Evolutionary conservation across 2,888 invertebrate species (phyloP).

Genomic region (Xestia ashworthii): DNA sequence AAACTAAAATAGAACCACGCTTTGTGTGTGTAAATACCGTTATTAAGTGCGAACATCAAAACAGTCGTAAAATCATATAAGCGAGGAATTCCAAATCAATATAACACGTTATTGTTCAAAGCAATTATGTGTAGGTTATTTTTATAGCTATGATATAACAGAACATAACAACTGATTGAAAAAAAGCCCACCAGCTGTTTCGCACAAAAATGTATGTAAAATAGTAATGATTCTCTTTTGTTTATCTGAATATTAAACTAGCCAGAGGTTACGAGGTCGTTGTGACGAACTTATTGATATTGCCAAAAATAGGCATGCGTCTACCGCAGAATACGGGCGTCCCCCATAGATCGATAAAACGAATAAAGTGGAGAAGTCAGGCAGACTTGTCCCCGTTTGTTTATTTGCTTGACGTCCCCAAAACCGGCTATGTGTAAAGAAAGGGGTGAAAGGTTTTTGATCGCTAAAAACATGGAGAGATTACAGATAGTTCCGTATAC

Average conservation of each 20-base stretch:
- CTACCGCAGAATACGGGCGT: slow-evolving; percentile 25
- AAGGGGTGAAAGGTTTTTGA: slow-evolving; percentile 2
- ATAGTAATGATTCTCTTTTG: slow-evolving; percentile 11
- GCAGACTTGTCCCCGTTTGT: slow-evolving; percentile 19
- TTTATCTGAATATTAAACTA: slow-evolving; percentile 44
- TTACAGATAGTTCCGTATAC: slow-evolving; percentile 12
- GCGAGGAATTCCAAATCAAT: slow-evolving; percentile 46
- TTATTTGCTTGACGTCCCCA: slow-evolving; percentile 5
- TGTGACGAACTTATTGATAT: slow-evolving; percentile 31
- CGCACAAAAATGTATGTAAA: slow-evolving; percentile 25
- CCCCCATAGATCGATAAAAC: slow-evolving; percentile 28
- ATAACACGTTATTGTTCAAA: slow-evolving; percentile 43
- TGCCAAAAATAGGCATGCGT: slow-evolving; percentile 39
- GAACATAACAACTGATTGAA: slow-evolving; percentile 39
- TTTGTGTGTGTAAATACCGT: slow-evolving; percentile 24
- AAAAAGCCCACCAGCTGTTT: slow-evolving; percentile 42
- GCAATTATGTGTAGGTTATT: slow-evolving; percentile 42
- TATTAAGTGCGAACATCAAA: slow-evolving; percentile 49
- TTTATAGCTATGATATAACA: slow-evolving; percentile 48
- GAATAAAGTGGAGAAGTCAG: slow-evolving; percentile 10
- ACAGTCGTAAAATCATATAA: slow-evolving; percentile 40
- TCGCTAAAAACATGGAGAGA: neutral
- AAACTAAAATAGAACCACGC: slow-evolving; percentile 15
- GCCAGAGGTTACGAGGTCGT: slow-evolving; percentile 33
- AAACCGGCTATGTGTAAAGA: neutral